A percentile compares a stretch with the other conserved stretches of the same genome.
Evolutionary conservation across 2,888 invertebrate genomes (phyloP).

Genomic region (Zeuzera pyrina): DNA sequence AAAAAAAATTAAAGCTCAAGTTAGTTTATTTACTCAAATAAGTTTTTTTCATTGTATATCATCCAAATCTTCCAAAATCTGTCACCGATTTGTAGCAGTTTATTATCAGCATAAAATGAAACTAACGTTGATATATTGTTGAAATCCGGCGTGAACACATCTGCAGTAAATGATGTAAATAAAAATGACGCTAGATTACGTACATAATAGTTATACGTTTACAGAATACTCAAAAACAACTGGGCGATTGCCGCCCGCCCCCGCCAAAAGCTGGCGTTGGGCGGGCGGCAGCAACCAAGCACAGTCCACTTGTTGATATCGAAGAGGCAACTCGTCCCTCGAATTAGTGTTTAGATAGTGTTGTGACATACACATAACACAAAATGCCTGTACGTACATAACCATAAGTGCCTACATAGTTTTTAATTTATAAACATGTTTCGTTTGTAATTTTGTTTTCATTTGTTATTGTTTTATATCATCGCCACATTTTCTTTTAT

Average conservation of each 20-base stretch:
- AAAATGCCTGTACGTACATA: constrained; percentile 62
- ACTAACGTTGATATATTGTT: no score
- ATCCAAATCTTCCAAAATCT: no score
- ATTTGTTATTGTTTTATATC: not conserved
- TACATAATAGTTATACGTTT: constrained; percentile 16
- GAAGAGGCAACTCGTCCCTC: constrained; percentile 43
- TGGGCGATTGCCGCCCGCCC: constrained; percentile 46
- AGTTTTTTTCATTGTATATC: no score
- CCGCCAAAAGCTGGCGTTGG: constrained; percentile 30
- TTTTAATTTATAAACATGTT: no score
- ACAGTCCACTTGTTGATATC: constrained; percentile 52
- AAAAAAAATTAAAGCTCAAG: no score
- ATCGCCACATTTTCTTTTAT: not conserved
- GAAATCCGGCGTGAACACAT: constrained; percentile 15
- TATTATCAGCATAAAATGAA: no score
- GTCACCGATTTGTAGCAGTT: no score
- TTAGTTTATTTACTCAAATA: no score
- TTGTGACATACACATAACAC: constrained; percentile 25
- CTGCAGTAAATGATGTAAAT: constrained; percentile 27
- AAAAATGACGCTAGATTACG: constrained; percentile 26
- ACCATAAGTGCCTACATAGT: constrained; percentile 12
- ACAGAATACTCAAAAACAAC: constrained; percentile 18
- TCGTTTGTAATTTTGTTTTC: no score
- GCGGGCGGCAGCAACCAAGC: constrained; percentile 43
- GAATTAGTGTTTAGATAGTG: constrained; percentile 32